These are phyloP conservation scores for Oryzias melastigma DNA, from an alignment of 2,113 vertebrate genomes.

Conservation along the genomic window DNA sequence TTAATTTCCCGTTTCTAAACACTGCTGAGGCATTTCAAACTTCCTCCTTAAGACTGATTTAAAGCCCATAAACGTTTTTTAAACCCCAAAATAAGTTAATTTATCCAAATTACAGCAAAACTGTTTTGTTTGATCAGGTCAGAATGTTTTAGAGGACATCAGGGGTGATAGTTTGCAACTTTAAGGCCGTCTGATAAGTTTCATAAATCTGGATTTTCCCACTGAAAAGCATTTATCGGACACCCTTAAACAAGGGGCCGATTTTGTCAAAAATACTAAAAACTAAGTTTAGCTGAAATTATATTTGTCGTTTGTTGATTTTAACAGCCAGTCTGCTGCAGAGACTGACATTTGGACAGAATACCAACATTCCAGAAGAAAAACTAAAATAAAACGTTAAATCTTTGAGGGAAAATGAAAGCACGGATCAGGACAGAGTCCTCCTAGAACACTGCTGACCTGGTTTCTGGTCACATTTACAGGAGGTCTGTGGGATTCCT, in stretches of 20 bases:
- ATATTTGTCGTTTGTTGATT: not conserved
- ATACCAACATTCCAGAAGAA: constrained; percentile 10
- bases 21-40: constrained; percentile 16
- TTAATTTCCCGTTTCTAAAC: constrained; percentile 45
- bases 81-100: constrained; percentile 8
- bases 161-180: constrained; percentile 1
- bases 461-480: constrained; percentile 7
- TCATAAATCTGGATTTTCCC: constrained; percentile 7
- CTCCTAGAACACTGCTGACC: not conserved
- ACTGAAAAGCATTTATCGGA: constrained; percentile 1
- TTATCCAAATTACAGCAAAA: constrained; percentile 9
- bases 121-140: not conserved
- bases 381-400: constrained; percentile 7
- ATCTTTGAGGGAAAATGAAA: not conserved
- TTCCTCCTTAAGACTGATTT: constrained; percentile 45
- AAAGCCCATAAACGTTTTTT: not conserved
- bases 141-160: constrained; percentile 16
- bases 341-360: constrained; percentile 44
- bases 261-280: constrained; percentile 7
- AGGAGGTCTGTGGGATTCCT: constrained; percentile 2
- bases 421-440: too few species aligned
- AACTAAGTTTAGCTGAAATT: constrained; percentile 11
- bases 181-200: not conserved
- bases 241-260: constrained; percentile 17
- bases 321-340: constrained; percentile 60